phyloP scores from a whole-genome alignment of 2,888 invertebrate species.

The Anarsia innoxiella region DNA sequence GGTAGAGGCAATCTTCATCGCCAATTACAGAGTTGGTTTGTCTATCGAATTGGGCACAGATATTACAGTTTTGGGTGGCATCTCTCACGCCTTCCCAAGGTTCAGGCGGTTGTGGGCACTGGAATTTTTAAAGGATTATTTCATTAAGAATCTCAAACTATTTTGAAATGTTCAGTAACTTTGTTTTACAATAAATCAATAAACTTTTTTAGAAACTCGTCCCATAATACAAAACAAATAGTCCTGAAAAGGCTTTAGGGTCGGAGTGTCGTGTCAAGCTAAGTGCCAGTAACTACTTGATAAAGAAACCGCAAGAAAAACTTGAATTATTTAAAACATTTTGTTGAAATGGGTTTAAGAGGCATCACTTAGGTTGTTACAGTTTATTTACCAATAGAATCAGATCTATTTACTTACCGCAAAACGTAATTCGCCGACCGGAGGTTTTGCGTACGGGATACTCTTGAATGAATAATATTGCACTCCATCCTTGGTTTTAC shows the following conservation, averaged over 20 bases:
- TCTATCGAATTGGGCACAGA: constrained; percentile 78
- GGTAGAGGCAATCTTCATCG: constrained; percentile 78
- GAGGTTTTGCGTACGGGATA: constrained; percentile 73
- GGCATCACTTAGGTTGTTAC: too few relatives aligned
- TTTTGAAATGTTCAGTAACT: background rate
- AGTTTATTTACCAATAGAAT: background rate
- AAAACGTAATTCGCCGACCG: constrained; percentile 51
- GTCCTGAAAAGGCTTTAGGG: too few relatives aligned
- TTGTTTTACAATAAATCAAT: background rate
- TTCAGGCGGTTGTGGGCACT: constrained; percentile 53
- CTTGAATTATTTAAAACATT: too few relatives aligned
- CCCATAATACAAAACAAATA: too few relatives aligned
- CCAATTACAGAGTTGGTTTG: constrained; percentile 67
- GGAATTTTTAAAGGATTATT: constrained; percentile 16
- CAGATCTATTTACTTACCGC: constrained; percentile 26
- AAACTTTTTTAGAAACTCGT: background rate
- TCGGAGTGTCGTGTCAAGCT: too few relatives aligned
- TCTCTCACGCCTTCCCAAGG: constrained; percentile 78
- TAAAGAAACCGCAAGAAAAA: too few relatives aligned
- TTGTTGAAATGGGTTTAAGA: too few relatives aligned
- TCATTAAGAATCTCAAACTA: background rate
- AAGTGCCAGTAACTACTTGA: too few relatives aligned
- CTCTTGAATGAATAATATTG: constrained; percentile 58
- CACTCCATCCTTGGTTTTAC: constrained; percentile 43
- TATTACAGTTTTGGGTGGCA: constrained; percentile 76